Base-by-base conservation (phyloP, 2,888 invertebrate genomes). In the Orthonychiurus folsomi region DNA sequence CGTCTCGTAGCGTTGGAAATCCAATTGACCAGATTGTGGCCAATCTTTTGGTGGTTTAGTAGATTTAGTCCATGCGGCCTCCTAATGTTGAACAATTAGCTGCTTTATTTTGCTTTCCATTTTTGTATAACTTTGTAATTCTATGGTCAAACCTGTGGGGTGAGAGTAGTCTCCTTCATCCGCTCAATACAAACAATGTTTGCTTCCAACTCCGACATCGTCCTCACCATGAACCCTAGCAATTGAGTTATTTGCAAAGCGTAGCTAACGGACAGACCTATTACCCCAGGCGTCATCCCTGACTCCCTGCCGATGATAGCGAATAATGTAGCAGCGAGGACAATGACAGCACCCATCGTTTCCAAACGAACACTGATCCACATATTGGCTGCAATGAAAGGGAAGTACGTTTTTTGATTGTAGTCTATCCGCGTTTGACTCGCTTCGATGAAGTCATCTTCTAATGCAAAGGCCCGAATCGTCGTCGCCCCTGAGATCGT, bases 111-210 rank as follows among this genome's bases (percentile, higher is more conserved):
- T 52, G 52, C 52, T 37, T n/a, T n/a, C n/a, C n/a, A n/a, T n/a
- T n/a, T n/a, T n/a, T n/a, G n/a, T n/a, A n/a, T n/a, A n/a, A n/a
- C n/a, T n/a, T n/a, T n/a, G n/a, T n/a, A n/a, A n/a, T n/a, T n/a
- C n/a, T n/a, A n/a, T n/a, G n/a, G n/a, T n/a, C n/a, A n/a, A n/a
- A 37, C 37, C 37, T 52, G 52, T 23, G 52, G 52, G 3, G 52
- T 12, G 9, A 12, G 9, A 9, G 52, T 52, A 20, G 23, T n/a
- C n/a, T 52, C 52, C 9, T 23, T 23, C 52, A 52, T 52, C 76
- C 96, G 85, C 78, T 97, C 96, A 1, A 96, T 94, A 2, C 95
- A 90, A 0, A 96, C 95, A 73, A 96, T 94, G 77, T 96, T 96
- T 0, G 95, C 93, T 80, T 97, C 96, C 53, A 97, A 87, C 75